Conservation (phyloP, 1,140 invertebrate genomes). For the Choristoneura fumiferana region DNA sequence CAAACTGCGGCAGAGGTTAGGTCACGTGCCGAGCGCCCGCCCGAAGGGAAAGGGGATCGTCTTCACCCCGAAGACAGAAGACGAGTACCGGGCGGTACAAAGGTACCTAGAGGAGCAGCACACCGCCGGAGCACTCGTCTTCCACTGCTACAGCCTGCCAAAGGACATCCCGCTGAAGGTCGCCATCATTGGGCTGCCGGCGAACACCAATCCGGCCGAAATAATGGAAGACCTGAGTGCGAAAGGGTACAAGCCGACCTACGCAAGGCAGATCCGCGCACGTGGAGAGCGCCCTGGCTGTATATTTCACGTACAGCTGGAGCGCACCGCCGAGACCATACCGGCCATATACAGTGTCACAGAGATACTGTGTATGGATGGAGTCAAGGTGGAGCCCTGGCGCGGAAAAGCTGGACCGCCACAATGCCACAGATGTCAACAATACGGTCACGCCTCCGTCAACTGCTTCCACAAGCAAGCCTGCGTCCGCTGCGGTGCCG, state of each 20-base stretch:
- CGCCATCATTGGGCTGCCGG: neutral
- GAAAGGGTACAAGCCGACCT: neutral
- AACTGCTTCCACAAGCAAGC: constrained; percentile 22
- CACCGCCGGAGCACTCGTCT: neutral
- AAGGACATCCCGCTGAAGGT: neutral
- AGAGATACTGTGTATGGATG: neutral
- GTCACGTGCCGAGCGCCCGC: too few species aligned
- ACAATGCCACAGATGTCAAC: constrained; percentile 30
- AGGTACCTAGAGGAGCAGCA: neutral
- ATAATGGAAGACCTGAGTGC: neutral
- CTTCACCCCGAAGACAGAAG: too few species aligned
- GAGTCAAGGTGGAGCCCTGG: neutral
- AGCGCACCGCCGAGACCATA: neutral
- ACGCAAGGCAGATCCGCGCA: neutral
- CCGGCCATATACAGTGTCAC: neutral
- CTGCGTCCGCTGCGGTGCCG: neutral
- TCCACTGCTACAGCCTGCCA: neutral
- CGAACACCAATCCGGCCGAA: neutral
- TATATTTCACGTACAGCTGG: neutral
- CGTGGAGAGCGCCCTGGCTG: neutral
- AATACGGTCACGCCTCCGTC: constrained; percentile 25
- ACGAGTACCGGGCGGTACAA: too few species aligned
- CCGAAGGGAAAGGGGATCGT: too few species aligned
- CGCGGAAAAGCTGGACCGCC: neutral
- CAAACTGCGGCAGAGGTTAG: too few species aligned